Conservation (phyloP, 2,113 vertebrate genomes). For the Tiliqua scincoides region DNA sequence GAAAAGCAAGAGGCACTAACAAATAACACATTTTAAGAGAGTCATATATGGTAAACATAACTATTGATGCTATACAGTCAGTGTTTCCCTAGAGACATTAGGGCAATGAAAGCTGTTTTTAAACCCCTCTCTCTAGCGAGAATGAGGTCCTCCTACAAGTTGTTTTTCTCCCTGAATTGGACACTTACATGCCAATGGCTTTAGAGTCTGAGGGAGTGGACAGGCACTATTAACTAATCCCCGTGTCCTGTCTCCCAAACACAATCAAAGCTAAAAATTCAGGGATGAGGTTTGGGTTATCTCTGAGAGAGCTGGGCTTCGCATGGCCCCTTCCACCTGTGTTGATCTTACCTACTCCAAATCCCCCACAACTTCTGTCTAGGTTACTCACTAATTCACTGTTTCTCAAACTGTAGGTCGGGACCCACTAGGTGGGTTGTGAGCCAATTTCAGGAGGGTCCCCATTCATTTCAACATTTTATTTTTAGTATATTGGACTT, state of each 20-base stretch:
- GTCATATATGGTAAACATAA: conserved; percentile 21
- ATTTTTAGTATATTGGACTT: no score
- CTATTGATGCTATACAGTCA: not conserved
- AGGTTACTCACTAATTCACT: no score
- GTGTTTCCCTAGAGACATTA: conserved; percentile 7
- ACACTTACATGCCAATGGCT: not conserved
- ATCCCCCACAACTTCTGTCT: not conserved
- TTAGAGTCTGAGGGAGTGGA: not conserved
- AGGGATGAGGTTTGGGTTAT: no score
- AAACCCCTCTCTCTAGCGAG: not conserved
- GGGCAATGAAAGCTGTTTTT: conserved; percentile 17
- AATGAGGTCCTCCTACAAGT: conserved; percentile 19
- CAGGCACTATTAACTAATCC: not conserved
- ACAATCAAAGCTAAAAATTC: no score
- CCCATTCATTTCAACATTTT: no score
- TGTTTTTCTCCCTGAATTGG: not conserved
- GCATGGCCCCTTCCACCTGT: not conserved
- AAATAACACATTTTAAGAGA: conserved; percentile 40
- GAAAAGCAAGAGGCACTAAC: conserved; percentile 27
- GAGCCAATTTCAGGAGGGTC: no score
- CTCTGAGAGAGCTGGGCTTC: no score
- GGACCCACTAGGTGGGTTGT: no score
- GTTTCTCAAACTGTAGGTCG: no score
- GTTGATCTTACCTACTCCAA: not conserved
- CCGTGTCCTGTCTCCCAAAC: not conserved